Percentiles rank a stretch among this genome's conserved stretches.
These are phyloP conservation scores for Drosophila hawaiiensis DNA, from an alignment of 2,888 invertebrate species.

Conservation along the genomic window DNA sequence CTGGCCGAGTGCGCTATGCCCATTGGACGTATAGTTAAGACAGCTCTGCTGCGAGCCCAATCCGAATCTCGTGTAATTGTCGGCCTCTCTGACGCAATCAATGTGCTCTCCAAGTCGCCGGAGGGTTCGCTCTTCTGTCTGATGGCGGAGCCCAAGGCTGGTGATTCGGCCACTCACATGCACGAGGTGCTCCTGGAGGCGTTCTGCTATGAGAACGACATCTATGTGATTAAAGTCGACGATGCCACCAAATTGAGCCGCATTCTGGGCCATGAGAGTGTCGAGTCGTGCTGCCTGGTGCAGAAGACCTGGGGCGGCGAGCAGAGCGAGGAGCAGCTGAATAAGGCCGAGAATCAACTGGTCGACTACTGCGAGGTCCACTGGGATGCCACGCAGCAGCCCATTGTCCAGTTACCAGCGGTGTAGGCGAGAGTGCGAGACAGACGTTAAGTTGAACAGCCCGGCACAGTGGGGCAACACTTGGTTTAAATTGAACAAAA, in stretches of 20 bases:
- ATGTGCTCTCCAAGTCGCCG: constrained; percentile 83
- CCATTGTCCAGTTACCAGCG: constrained; percentile 89
- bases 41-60: constrained; percentile 83
- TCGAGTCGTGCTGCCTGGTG: constrained; percentile 86
- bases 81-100: constrained; percentile 84
- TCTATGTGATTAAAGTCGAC: constrained; percentile 90
- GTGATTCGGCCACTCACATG: constrained; percentile 91
- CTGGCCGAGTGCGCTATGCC: constrained; percentile 73
- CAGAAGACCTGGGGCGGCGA: constrained; percentile 84
- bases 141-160: constrained; percentile 89
- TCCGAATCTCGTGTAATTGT: constrained; percentile 84
- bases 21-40: constrained; percentile 83
- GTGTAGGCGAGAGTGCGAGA: constrained; percentile 85
- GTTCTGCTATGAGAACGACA: constrained; percentile 92
- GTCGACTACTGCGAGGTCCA: constrained; percentile 89
- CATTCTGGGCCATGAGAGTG: constrained; percentile 86
- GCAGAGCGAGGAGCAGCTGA: constrained; percentile 86
- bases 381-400: constrained; percentile 88
- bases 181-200: constrained; percentile 92
- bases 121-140: constrained; percentile 90
- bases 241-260: constrained; percentile 86
- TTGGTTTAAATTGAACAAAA: constrained; percentile 48
- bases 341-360: constrained; percentile 88
- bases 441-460: constrained; percentile 62
- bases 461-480: constrained; percentile 66